These are phyloP conservation scores for Phaenicophaeus curvirostris DNA, from an alignment of 2,797 vertebrate genomes.

Conservation along the genomic window DNA sequence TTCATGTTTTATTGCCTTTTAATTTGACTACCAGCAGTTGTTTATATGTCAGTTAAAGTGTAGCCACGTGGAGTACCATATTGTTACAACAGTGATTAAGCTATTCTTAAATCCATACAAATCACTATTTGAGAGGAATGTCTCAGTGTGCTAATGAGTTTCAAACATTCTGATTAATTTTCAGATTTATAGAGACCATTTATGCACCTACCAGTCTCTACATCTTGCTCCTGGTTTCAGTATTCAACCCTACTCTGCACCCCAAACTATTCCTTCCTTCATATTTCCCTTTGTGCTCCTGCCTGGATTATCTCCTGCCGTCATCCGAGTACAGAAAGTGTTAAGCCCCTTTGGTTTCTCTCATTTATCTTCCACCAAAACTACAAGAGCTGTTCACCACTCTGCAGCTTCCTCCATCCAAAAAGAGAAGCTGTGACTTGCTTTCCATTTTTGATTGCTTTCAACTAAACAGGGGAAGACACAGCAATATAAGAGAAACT, in stretches of 20 bases:
- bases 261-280: neutral
- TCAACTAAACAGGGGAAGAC: neutral
- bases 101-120: neutral
- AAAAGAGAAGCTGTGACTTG: neutral
- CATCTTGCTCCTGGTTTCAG: neutral
- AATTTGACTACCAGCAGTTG: neutral
- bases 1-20: neutral
- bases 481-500: neutral
- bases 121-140: neutral
- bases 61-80: neutral
- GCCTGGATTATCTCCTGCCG: neutral
- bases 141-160: neutral
- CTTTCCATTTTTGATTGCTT: rapidly evolving
- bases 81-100: neutral
- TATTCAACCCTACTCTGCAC: neutral
- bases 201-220: neutral
- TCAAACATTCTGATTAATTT: neutral
- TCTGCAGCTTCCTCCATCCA: neutral
- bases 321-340: neutral
- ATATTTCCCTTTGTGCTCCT: neutral
- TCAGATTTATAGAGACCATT: neutral
- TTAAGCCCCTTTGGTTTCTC: neutral
- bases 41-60: neutral
- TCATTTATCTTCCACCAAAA: neutral
- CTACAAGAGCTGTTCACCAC: neutral